Base-by-base conservation (phyloP, 2,888 invertebrate genomes). In the Tethea ocularis region DNA sequence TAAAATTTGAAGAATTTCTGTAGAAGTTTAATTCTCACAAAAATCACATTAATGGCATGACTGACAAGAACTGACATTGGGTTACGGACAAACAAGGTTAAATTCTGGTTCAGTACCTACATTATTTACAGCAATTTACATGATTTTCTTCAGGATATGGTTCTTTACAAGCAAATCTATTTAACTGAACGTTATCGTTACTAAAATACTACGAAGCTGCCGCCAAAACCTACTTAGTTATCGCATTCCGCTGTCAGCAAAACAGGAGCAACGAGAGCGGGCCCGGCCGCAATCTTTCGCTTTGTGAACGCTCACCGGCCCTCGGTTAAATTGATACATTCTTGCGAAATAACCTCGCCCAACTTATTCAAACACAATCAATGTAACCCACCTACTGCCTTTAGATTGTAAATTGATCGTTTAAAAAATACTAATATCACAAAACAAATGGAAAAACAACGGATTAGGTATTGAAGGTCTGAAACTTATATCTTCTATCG, bases 291-390 rank as follows among this genome's bases (percentile, higher is more conserved):
- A 84, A 87, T 88, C 84, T 88, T 80, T 83, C 76, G 83, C 84
- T 85, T 84, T 83, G 85, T 84, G 78, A 80, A 77, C 82, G 82
- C 78, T 79, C 77, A 79, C 81, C 77, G 83, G 88, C 87, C 86
- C 88, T 88, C 86, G 81, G 84, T 86, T 86, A 87, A 88, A 91
- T 87, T 87, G 88, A 90, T 88, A 91, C 88, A 86, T 87, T 87
- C 85, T 90, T 90, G 89, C 89, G 88, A 90, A 91, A 91, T 84
- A 88, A 85, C 88, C 89, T 89, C 87, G 87, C 85, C 84, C 85
- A 89, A 88, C 87, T 88, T 88, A 89, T 85, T 86, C 80, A 86
- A 87, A 86, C 77, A 78, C 87, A 87, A 88, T 86, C 83, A 78
- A 80, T 84, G 46, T 46, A 46, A 26, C 20, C 46, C 78, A 54